Base-by-base conservation (phyloP, 2,888 invertebrate genomes). In the Brassicogethes aeneus region DNA sequence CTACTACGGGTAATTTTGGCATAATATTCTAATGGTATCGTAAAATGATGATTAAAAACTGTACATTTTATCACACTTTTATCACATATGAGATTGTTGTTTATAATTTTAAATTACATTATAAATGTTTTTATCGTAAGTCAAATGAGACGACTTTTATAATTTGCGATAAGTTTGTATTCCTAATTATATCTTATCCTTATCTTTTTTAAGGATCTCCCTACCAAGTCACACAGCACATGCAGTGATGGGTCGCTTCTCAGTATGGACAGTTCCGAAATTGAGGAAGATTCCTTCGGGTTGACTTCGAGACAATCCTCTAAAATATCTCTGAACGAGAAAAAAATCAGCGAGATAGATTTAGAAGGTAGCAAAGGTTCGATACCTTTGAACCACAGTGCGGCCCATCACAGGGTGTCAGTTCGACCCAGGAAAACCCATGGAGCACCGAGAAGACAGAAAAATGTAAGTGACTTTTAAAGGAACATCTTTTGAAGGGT, bases 331-430 rank as follows among this genome's bases (percentile, higher is more conserved):
- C 54, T 70, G 39, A 62, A 66, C 37, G 70, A 71, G 35, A 69
- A 66, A 52, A 60, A 56, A 42, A 48, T 51, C 14, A 37, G 40
- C 36, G 60, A 58, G 45, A 50, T 43, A 64, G 66, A 65, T 49
- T 56, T 59, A 39, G 67, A 68, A 42, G 53, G 67, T 45, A 69
- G 68, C 46, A 49, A 67, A 41, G 63, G 59, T 39, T 61, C 70
- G 16, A 73, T 75, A 56, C 80, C 83, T 42, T 72, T 87, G 54
- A 85, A 83, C 59, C 86, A 87, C 68, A 81, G 82, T 44, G 87
- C 86, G 35, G 87, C 87, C 42, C 78, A 76, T 54, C 87, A 87
- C 71, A 82, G 83, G 69, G 86, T 86, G 74, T 79, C 86, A 36
- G 79, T 87, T 43, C 74, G 82, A 35, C 86, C 86, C 15, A 76